phyloP scores from a whole-genome alignment of 2,888 invertebrate species.

The Ennomos quercinarius region DNA sequence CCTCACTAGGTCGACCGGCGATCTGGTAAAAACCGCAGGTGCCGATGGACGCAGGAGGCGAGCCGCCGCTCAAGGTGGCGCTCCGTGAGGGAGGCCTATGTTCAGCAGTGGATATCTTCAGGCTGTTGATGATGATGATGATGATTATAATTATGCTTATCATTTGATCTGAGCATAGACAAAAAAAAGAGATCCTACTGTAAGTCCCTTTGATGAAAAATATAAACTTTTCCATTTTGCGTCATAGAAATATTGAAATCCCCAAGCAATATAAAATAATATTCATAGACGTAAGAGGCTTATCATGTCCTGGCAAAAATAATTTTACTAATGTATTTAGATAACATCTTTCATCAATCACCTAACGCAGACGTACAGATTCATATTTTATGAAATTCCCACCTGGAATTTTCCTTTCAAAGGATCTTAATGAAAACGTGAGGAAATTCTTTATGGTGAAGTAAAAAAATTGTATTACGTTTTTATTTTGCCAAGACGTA shows the following conservation, averaged over 20 bases:
- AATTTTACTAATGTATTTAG: slow-evolving; percentile 18
- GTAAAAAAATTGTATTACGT: no score
- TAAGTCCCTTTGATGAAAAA: no score
- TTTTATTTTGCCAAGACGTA: background rate
- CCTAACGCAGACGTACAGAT: slow-evolving; percentile 12
- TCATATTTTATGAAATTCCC: slow-evolving; percentile 22
- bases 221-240: no score
- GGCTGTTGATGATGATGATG: no score
- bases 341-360: slow-evolving; percentile 34
- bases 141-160: no score
- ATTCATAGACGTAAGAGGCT: slow-evolving; percentile 17
- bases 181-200: background rate
- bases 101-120: no score
- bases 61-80: no score
- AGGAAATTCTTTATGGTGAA: slow-evolving; percentile 7
- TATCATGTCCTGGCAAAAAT: slow-evolving; percentile 17
- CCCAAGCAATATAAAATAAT: background rate
- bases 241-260: background rate
- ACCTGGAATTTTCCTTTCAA: slow-evolving; percentile 17
- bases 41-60: no score
- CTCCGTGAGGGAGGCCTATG: no score
- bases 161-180: no score
- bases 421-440: slow-evolving; percentile 9
- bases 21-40: no score
- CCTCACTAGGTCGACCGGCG: no score